Conservation (phyloP, 1,140 invertebrate genomes). For the Saxidomus purpurata region DNA sequence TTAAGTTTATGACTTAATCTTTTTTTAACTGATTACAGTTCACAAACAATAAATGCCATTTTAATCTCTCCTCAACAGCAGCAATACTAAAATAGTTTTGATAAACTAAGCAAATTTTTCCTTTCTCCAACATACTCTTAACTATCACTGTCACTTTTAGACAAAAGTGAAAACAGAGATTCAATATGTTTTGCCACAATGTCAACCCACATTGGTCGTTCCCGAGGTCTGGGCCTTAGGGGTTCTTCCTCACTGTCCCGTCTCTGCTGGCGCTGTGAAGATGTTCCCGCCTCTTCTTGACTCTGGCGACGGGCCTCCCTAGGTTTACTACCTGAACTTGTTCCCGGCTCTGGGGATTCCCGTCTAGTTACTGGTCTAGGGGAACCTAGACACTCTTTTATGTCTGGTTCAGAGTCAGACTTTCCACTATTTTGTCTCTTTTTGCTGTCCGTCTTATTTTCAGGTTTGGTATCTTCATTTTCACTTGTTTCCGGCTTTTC, state of each 20-base stretch:
- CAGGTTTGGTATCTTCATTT: conserved; percentile 2
- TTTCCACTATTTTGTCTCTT: conserved; percentile 23
- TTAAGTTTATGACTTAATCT: no score
- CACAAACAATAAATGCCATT: no score
- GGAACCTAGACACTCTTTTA: conserved; percentile 56
- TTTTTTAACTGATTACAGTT: no score
- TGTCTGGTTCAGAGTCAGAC: conserved; percentile 56
- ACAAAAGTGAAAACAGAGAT: conserved; percentile 76
- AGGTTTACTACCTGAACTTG: conserved; percentile 7
- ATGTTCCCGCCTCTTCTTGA: conserved; percentile 4
- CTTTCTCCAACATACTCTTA: no score
- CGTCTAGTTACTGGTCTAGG: conserved; percentile 52
- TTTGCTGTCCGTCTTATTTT: conserved; percentile 39
- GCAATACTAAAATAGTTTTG: no score
- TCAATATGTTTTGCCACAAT: conserved; percentile 80
- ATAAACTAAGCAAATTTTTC: no score
- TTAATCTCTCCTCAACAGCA: no score
- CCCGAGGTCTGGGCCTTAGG: conserved; percentile 52
- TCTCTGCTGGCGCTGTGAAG: neutral
- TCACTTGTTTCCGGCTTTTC: conserved; percentile 42
- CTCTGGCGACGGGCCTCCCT: neutral
- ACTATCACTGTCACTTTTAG: conserved; percentile 68
- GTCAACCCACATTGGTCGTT: conserved; percentile 77
- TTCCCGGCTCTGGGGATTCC: conserved; percentile 60
- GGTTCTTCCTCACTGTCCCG: conserved; percentile 33